Percentiles rank a stretch among this genome's conserved stretches.
phyloP scores from a whole-genome alignment of 1,140 invertebrate genomes.

The Brachionus paranguensis region DNA sequence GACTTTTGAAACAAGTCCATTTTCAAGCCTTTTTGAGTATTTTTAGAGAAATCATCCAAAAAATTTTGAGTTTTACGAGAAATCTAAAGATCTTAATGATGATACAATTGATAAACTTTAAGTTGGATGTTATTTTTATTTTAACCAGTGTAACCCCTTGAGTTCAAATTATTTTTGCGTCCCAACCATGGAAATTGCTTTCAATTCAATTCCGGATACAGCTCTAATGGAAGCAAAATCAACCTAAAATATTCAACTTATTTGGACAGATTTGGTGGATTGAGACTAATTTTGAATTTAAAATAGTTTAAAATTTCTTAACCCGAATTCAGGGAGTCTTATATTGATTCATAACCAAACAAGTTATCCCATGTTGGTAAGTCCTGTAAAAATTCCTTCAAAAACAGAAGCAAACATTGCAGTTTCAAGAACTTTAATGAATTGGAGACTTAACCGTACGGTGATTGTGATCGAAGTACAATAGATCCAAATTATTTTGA shows the following conservation, averaged over 20 bases:
- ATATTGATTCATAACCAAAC: not conserved
- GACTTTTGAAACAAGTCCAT: not conserved
- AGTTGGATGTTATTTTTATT: not conserved
- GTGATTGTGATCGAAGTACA: not conserved
- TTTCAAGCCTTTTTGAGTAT: not conserved
- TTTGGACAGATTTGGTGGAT: not conserved
- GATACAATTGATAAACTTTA: not conserved
- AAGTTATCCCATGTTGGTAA: not conserved
- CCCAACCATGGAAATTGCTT: not conserved
- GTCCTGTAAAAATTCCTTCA: not conserved
- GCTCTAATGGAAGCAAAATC: not conserved
- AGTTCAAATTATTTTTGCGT: not conserved
- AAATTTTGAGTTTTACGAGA: not conserved
- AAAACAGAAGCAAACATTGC: not conserved
- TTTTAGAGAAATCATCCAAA: not conserved
- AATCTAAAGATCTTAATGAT: not conserved
- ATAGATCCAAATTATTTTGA: not conserved
- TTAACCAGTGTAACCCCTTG: not conserved
- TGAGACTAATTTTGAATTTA: not conserved
- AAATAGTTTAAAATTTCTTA: not conserved
- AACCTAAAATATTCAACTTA: not conserved
- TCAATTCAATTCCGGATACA: not conserved
- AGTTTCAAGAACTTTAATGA: not conserved
- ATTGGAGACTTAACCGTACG: not conserved
- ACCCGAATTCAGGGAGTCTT: not conserved